A percentile compares a stretch with the other conserved stretches of the same genome.
These are phyloP conservation scores for Tachina lurida DNA, from an alignment of 2,888 invertebrate genomes.

Conservation along the genomic window DNA sequence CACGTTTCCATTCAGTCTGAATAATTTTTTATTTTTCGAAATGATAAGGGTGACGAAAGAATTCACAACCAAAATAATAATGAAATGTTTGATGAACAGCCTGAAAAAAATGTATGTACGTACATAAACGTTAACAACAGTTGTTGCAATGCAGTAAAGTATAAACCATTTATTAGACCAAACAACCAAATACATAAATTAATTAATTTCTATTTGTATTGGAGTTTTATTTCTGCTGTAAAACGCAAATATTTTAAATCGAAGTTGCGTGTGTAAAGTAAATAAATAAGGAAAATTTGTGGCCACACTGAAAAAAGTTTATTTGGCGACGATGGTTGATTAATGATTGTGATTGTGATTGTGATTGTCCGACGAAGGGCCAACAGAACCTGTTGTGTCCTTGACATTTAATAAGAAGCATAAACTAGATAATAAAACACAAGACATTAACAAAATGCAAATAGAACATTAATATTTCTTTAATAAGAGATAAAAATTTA, in stretches of 20 bases:
- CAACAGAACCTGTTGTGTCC: not conserved
- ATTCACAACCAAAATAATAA: slow-evolving; percentile 8
- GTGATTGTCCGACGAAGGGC: slow-evolving; percentile 7
- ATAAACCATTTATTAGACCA: slow-evolving; percentile 17
- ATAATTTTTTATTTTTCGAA: not conserved
- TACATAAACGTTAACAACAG: slow-evolving; percentile 11
- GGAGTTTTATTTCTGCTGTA: slow-evolving; percentile 24
- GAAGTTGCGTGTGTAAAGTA: slow-evolving; percentile 62
- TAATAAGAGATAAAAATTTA: not conserved
- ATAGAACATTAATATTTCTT: not conserved
- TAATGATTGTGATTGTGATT: slow-evolving; percentile 6
- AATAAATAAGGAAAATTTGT: slow-evolving; percentile 55
- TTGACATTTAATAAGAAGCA: slow-evolving; percentile 27
- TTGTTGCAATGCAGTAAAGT: slow-evolving; percentile 43
- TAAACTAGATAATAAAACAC: not conserved
- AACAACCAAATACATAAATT: slow-evolving; percentile 18
- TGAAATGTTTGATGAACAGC: slow-evolving; percentile 1
- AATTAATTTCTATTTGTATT: slow-evolving; percentile 42
- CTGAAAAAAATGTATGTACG: not conserved
- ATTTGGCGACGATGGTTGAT: slow-evolving; percentile 39
- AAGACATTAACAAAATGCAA: not conserved
- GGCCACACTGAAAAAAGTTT: slow-evolving; percentile 12
- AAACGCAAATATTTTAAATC: slow-evolving; percentile 53
- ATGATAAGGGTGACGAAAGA: slow-evolving; percentile 17
- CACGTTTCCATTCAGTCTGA: not conserved